Percentiles rank a stretch among this genome's conserved stretches.
phyloP scores from a whole-genome alignment of 2,113 vertebrate species.

The Symphodus melops region DNA sequence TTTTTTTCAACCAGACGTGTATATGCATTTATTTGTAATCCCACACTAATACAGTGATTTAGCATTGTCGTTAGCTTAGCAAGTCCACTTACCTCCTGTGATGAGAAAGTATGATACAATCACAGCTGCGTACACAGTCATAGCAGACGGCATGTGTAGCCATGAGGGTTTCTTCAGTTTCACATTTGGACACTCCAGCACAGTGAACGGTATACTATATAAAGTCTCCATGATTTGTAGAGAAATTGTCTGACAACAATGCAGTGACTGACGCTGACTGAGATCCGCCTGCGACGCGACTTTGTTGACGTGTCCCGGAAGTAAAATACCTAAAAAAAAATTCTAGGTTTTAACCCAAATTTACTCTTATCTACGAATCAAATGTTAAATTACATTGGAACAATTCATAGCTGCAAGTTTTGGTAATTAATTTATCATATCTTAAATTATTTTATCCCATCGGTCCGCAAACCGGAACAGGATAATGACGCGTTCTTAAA shows the following conservation, averaged over 20 bases:
- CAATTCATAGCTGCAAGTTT: background rate
- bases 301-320: slow-evolving; percentile 85
- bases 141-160: slow-evolving; percentile 98
- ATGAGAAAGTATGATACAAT: slow-evolving; percentile 99
- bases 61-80: slow-evolving; percentile 45
- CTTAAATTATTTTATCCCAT: too few relatives aligned
- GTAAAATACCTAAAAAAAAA: too few relatives aligned
- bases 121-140: slow-evolving; percentile 97
- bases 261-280: background rate
- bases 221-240: slow-evolving; percentile 88
- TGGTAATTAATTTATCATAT: background rate
- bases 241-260: background rate
- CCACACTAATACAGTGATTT: background rate
- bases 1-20: background rate
- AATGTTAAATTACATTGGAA: background rate
- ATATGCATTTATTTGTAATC: background rate
- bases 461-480: background rate
- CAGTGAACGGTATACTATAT: slow-evolving; percentile 89
- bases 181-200: slow-evolving; percentile 95
- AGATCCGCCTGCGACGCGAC: slow-evolving; percentile 4
- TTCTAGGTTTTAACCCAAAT: too few relatives aligned
- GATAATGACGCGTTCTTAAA: slow-evolving; percentile 24
- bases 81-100: slow-evolving; percentile 89
- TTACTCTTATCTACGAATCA: too few relatives aligned
- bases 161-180: slow-evolving; percentile 97